A percentile compares a stretch with the other conserved stretches of the same genome.
Evolutionary conservation across 2,113 vertebrate species (phyloP).

Genomic region (Ochotona curzoniae): DNA sequence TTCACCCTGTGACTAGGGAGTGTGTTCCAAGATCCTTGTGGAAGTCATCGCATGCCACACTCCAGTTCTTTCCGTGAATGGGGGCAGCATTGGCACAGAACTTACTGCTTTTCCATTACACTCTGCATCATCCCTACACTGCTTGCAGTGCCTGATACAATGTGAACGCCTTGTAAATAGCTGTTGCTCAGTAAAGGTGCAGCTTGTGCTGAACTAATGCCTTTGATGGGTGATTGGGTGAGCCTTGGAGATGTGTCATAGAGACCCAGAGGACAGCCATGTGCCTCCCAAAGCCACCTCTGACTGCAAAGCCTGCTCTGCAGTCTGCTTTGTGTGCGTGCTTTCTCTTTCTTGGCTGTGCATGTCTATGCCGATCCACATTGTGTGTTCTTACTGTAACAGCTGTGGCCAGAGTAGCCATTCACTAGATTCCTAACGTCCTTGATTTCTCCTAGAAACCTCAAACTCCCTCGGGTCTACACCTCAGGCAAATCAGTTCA

Average conservation of each 20-base stretch:
- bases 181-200: neutral
- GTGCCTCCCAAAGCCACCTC: neutral
- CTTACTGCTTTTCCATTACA: too few species aligned
- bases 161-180: neutral
- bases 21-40: neutral
- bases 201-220: neutral
- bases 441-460: constrained; percentile 59
- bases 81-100: neutral
- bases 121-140: neutral
- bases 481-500: constrained; percentile 78
- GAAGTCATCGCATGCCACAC: neutral
- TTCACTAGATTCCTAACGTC: neutral
- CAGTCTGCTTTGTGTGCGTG: neutral
- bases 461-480: constrained; percentile 39
- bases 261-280: neutral
- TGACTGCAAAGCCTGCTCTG: neutral
- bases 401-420: neutral
- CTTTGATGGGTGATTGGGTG: neutral
- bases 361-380: neutral
- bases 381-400: neutral
- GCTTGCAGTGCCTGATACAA: neutral
- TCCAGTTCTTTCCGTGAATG: neutral
- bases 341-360: neutral
- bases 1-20: neutral
- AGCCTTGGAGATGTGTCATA: too few species aligned